Evolutionary conservation across 2,113 vertebrate genomes (phyloP).

Genomic region (Oreocharis arfaki): DNA sequence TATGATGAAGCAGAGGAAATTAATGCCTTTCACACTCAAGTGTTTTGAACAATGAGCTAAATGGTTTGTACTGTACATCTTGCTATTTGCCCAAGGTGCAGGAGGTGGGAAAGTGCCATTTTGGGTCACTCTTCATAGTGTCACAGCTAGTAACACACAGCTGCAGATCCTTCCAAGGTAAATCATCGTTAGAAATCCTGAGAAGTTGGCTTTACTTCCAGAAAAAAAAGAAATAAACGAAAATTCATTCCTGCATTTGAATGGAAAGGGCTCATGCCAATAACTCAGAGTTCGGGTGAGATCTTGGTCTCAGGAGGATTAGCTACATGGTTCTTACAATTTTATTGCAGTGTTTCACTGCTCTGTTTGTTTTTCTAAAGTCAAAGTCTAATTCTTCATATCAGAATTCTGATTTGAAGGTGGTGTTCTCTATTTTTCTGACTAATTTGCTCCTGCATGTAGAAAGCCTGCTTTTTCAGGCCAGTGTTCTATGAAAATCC

Average conservation of each 20-base stretch:
- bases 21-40: not conserved
- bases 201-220: not conserved
- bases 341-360: not conserved
- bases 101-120: not conserved
- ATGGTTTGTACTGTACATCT: not conserved
- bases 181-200: not conserved
- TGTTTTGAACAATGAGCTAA: not conserved
- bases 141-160: not conserved
- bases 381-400: not conserved
- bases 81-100: not conserved
- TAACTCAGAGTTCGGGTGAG: not conserved
- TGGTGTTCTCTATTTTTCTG: not conserved
- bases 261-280: not conserved
- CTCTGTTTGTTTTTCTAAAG: not conserved
- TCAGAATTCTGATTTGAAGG: not conserved
- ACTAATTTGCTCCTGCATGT: not conserved
- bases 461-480: not conserved
- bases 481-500: not conserved
- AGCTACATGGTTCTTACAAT: not conserved
- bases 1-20: not conserved
- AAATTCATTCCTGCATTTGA: not conserved
- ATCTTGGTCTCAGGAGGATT: not conserved
- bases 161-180: not conserved
- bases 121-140: not conserved
- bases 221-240: accelerated